Conservation (phyloP, 2,113 vertebrate species). For the Ciconia stormi region DNA sequence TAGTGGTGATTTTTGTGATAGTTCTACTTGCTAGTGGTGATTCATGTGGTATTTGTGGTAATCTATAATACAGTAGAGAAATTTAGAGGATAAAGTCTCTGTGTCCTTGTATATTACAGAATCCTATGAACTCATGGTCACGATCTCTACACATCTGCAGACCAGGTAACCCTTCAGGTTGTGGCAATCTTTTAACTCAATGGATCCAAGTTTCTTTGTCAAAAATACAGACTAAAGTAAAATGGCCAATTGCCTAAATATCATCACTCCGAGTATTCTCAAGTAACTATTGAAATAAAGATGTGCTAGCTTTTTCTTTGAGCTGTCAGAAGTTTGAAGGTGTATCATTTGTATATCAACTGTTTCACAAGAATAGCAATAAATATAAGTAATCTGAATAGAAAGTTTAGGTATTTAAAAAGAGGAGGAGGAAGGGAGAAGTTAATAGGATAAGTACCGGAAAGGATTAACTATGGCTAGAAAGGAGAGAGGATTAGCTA, state of each 20-base stretch:
- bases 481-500: conserved; percentile 62
- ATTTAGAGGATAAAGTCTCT: not conserved
- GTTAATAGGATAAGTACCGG: conserved; percentile 56
- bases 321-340: not conserved
- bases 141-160: not conserved
- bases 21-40: not conserved
- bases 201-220: not conserved
- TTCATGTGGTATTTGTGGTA: not conserved
- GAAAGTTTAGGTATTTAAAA: conserved; percentile 43
- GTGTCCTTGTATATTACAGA: not conserved
- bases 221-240: not conserved
- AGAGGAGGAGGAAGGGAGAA: not conserved
- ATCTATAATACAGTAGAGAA: not conserved
- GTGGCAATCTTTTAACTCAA: not conserved
- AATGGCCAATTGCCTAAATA: not conserved
- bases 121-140: not conserved
- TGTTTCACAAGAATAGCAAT: conserved; percentile 12
- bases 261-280: not conserved
- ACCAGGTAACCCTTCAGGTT: not conserved
- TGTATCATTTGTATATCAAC: not conserved
- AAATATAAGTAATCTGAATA: conserved; percentile 50
- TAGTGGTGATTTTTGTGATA: not conserved
- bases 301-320: not conserved
- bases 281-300: conserved; percentile 3
- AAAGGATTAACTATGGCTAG: conserved; percentile 56